Evolutionary conservation across 2,888 invertebrate genomes (phyloP).

Genomic region (Drosophila falleni): DNA sequence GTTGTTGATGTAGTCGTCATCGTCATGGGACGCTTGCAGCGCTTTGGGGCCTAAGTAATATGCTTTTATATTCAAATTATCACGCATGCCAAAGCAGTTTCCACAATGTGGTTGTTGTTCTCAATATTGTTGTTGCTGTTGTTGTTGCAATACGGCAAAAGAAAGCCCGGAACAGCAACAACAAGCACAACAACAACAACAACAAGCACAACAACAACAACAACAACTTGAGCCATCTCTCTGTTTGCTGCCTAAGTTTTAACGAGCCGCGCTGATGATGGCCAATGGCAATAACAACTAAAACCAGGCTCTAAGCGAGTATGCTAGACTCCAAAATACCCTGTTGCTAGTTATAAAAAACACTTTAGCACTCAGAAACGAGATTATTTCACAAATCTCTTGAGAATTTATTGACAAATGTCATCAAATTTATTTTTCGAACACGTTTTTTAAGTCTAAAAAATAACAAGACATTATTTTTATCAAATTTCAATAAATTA

Average conservation of each 20-base stretch:
- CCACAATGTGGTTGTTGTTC: slow-evolving; percentile 23
- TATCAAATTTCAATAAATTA: no score
- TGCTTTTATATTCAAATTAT: slow-evolving; percentile 77
- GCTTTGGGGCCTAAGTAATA: slow-evolving; percentile 57
- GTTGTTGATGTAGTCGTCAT: slow-evolving; percentile 41
- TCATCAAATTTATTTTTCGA: not conserved
- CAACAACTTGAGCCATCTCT: slow-evolving; percentile 13
- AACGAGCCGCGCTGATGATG: slow-evolving; percentile 70
- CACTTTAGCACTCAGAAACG: no score
- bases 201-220: slow-evolving; percentile 22
- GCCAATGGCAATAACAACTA: slow-evolving; percentile 54
- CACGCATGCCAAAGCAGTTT: slow-evolving; percentile 70
- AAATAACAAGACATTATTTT: not conserved
- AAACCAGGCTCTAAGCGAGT: not conserved
- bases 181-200: slow-evolving; percentile 26
- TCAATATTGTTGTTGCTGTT: slow-evolving; percentile 8
- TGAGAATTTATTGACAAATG: no score
- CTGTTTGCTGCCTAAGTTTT: slow-evolving; percentile 45
- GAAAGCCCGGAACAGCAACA: slow-evolving; percentile 32
- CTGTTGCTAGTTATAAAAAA: not conserved
- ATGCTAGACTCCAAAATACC: not conserved
- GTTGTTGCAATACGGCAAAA: slow-evolving; percentile 30
- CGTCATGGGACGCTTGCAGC: slow-evolving; percentile 51
- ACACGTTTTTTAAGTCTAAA: not conserved
- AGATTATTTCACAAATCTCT: no score